phyloP scores from a whole-genome alignment of 2,113 vertebrate species.

The Barbus barbus region DNA sequence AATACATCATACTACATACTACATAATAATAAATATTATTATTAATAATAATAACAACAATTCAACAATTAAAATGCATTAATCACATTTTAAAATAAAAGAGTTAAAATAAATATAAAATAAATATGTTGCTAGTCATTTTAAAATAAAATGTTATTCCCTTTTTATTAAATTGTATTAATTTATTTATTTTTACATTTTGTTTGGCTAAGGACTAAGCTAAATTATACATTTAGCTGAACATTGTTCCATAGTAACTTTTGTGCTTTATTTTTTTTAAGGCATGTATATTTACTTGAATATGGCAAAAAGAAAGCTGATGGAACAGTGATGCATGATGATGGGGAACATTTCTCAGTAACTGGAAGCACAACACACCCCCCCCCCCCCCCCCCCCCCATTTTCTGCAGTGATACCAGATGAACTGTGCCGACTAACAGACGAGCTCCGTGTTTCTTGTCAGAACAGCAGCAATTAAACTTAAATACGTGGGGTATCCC shows the following conservation, averaged over 20 bases:
- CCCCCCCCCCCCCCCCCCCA: background rate
- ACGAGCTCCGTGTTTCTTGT: background rate
- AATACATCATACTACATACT: background rate
- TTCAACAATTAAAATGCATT: no score
- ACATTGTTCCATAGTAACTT: background rate
- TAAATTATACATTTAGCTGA: no score
- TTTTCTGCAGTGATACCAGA: background rate
- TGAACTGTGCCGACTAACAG: slow-evolving; percentile 15
- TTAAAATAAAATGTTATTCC: no score
- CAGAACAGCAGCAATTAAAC: slow-evolving; percentile 40
- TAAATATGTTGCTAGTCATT: no score
- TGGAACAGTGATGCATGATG: background rate
- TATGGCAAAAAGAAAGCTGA: background rate
- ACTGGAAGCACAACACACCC: background rate
- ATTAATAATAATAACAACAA: no score
- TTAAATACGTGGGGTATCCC: slow-evolving; percentile 46
- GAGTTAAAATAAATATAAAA: no score
- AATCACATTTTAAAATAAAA: no score
- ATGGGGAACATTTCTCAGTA: slow-evolving; percentile 1
- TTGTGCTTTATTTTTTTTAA: background rate
- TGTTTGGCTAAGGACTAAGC: background rate
- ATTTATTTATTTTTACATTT: background rate
- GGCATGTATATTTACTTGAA: no score
- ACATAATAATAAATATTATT: background rate
- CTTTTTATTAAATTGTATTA: background rate